Evolutionary conservation across 2,888 invertebrate genomes (phyloP).

Genomic region (Agapostemon virescens): DNA sequence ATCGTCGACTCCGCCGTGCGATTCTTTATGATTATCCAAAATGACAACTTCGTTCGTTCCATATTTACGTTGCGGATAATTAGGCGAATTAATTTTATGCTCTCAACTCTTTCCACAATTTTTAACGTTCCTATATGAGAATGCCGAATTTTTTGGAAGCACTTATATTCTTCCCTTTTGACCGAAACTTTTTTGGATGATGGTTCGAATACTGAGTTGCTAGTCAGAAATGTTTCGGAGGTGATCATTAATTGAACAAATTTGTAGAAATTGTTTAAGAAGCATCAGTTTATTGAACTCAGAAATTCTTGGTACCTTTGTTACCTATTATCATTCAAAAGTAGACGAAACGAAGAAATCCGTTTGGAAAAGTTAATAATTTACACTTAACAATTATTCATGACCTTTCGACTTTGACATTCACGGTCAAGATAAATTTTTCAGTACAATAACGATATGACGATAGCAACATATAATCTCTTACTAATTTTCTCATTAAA

Average conservation of each 20-base stretch:
- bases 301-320: too few relatives aligned
- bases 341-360: too few relatives aligned
- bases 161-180: rapidly evolving
- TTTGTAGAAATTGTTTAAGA: background rate
- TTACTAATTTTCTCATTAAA: background rate
- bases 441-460: too few relatives aligned
- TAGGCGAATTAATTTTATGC: background rate
- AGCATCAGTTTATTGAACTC: too few relatives aligned
- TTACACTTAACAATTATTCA: too few relatives aligned
- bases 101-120: background rate
- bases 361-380: too few relatives aligned
- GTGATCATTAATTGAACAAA: background rate
- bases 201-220: background rate
- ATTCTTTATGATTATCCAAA: background rate
- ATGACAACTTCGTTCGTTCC: background rate
- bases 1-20: background rate
- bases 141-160: background rate
- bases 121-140: background rate
- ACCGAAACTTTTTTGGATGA: background rate
- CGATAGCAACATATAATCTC: too few relatives aligned
- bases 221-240: background rate
- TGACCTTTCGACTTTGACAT: too few relatives aligned
- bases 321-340: too few relatives aligned
- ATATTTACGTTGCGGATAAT: background rate
- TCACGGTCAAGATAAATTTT: too few relatives aligned